These are phyloP conservation scores for Calcarius lapponicus DNA, from an alignment of 2,797 vertebrate species.

Conservation along the genomic window DNA sequence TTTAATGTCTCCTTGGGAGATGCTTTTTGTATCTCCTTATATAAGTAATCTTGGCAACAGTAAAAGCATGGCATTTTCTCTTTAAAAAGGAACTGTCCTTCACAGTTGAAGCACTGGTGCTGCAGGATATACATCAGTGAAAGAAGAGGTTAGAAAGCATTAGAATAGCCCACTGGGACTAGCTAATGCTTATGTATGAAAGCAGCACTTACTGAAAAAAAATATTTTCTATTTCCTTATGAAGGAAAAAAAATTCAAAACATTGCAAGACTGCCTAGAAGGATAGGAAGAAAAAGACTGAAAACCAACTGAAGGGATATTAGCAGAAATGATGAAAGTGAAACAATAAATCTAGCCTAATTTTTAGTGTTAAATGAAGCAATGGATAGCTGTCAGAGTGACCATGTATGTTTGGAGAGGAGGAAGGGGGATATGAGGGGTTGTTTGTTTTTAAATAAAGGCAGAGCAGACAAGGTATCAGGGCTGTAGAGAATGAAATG, in stretches of 20 bases:
- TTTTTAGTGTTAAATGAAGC: neutral
- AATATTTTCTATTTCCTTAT: neutral
- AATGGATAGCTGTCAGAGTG: neutral
- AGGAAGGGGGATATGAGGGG: rapidly evolving
- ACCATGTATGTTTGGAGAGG: neutral
- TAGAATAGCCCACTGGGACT: neutral
- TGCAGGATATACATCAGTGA: neutral
- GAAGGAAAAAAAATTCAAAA: neutral
- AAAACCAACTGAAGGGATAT: neutral
- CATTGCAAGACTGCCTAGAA: neutral
- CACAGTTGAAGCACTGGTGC: neutral
- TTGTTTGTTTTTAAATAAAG: neutral
- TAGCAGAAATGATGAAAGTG: neutral
- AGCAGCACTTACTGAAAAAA: neutral
- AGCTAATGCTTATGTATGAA: neutral
- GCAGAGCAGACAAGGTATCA: neutral
- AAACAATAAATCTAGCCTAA: neutral
- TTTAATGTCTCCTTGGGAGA: neutral
- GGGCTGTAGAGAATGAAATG: neutral
- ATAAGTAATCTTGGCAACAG: constrained; percentile 20
- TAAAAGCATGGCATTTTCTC: neutral
- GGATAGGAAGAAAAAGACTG: neutral
- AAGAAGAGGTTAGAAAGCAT: neutral
- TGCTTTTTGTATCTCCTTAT: constrained; percentile 26
- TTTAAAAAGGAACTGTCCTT: constrained; percentile 17